phyloP scores from a whole-genome alignment of 2,888 invertebrate genomes.

The Athalia rosae region DNA sequence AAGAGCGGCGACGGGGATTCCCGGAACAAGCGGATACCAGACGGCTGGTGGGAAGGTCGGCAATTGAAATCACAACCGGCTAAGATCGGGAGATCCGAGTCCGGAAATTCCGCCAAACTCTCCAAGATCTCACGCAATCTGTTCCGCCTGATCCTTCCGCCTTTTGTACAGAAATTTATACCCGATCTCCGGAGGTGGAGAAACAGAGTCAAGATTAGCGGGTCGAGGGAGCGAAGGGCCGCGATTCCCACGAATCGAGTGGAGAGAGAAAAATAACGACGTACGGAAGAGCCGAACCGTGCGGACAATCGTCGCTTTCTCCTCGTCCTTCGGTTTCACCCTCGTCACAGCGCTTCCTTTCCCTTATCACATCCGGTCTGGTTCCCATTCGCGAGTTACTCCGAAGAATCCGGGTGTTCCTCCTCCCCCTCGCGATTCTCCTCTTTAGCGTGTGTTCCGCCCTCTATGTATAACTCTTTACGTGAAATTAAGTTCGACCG shows the following conservation, averaged over 20 bases:
- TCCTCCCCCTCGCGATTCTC: too few relatives aligned
- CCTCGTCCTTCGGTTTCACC: background rate
- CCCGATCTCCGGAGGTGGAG: background rate
- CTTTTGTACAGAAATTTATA: too few relatives aligned
- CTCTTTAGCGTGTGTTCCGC: too few relatives aligned
- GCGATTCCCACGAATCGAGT: background rate
- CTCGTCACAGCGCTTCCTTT: background rate
- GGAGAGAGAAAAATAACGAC: background rate
- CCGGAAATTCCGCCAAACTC: too few relatives aligned
- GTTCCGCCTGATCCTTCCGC: background rate
- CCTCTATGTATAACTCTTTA: background rate
- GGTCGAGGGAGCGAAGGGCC: background rate
- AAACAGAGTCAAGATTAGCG: background rate
- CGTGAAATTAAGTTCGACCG: conserved; percentile 39
- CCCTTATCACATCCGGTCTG: background rate
- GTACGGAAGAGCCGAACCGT: background rate
- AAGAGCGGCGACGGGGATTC: too few relatives aligned
- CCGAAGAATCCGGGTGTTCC: background rate
- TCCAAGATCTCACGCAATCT: too few relatives aligned
- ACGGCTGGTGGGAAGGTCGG: too few relatives aligned
- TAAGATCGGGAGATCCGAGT: too few relatives aligned
- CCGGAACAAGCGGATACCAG: too few relatives aligned
- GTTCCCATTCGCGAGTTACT: background rate
- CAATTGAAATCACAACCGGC: too few relatives aligned
- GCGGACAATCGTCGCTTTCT: too few relatives aligned